Percentiles rank a stretch among this genome's conserved stretches.
These are phyloP conservation scores for Pogonocichla stellata DNA, from an alignment of 2,113 vertebrate species.

Conservation along the genomic window DNA sequence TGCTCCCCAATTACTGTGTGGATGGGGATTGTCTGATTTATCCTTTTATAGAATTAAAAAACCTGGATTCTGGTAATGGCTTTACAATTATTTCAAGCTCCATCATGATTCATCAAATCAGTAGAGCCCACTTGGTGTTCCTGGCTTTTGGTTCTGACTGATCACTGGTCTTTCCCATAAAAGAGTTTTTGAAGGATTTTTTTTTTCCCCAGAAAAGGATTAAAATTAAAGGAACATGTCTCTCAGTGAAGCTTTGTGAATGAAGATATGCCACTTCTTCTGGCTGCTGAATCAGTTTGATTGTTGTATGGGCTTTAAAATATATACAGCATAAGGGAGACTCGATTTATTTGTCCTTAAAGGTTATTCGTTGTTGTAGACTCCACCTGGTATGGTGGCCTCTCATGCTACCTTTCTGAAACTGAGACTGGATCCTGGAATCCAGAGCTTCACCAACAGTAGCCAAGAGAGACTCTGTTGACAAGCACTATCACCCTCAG, in stretches of 20 bases:
- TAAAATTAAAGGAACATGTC: constrained; percentile 11
- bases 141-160: constrained; percentile 46
- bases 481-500: background rate
- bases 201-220: constrained; percentile 29
- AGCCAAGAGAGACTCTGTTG: background rate
- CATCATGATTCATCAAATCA: constrained; percentile 44
- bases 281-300: background rate
- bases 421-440: background rate
- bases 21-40: constrained; percentile 29
- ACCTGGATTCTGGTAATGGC: constrained; percentile 54
- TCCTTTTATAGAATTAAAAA: background rate
- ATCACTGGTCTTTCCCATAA: constrained; percentile 8
- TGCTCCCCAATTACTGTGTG: background rate
- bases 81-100: constrained; percentile 64
- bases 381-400: background rate
- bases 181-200: constrained; percentile 38
- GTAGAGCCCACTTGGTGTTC: constrained; percentile 21
- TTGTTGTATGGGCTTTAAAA: background rate
- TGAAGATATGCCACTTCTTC: background rate
- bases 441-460: background rate
- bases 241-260: constrained; percentile 46
- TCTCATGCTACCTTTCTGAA: background rate
- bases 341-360: background rate
- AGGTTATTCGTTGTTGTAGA: background rate
- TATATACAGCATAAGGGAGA: background rate